Conservation (phyloP, 2,797 vertebrate species). For the Hipposideros larvatus region DNA sequence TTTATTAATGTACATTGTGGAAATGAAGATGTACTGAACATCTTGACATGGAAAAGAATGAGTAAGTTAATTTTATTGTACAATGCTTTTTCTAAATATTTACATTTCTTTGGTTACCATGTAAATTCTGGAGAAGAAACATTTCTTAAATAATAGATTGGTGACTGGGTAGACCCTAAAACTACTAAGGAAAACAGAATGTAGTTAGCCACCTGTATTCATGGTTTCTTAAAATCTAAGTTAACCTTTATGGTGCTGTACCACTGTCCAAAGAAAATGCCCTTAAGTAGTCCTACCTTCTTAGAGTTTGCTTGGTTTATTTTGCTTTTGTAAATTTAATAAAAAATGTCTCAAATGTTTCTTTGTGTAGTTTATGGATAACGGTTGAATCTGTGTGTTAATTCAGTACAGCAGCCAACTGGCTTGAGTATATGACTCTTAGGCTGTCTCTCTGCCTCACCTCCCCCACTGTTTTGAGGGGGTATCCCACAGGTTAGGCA, state of each 20-base stretch:
- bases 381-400: not conserved
- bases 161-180: slow-evolving; percentile 18
- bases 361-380: slow-evolving; percentile 68
- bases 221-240: slow-evolving; percentile 58
- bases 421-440: not conserved
- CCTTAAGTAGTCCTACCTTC: not conserved
- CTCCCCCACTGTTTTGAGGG: not conserved
- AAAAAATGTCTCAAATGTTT: slow-evolving; percentile 64
- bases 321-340: slow-evolving; percentile 78
- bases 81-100: slow-evolving; percentile 48
- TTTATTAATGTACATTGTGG: not conserved
- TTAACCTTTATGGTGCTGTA: slow-evolving; percentile 62
- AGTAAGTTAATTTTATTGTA: slow-evolving; percentile 20
- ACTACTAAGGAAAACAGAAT: slow-evolving; percentile 44
- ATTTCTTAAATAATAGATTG: slow-evolving; percentile 3
- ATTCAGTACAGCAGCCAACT: not conserved
- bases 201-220: slow-evolving; percentile 32
- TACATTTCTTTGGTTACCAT: slow-evolving; percentile 55
- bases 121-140: slow-evolving; percentile 61
- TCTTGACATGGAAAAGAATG: slow-evolving; percentile 15
- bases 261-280: slow-evolving; percentile 65
- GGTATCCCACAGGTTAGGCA: not conserved
- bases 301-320: slow-evolving; percentile 38
- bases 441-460: not conserved
- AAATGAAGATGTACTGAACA: not conserved